Evolutionary conservation across 2,888 invertebrate genomes (phyloP).

Genomic region (Pimpla rufipes): DNA sequence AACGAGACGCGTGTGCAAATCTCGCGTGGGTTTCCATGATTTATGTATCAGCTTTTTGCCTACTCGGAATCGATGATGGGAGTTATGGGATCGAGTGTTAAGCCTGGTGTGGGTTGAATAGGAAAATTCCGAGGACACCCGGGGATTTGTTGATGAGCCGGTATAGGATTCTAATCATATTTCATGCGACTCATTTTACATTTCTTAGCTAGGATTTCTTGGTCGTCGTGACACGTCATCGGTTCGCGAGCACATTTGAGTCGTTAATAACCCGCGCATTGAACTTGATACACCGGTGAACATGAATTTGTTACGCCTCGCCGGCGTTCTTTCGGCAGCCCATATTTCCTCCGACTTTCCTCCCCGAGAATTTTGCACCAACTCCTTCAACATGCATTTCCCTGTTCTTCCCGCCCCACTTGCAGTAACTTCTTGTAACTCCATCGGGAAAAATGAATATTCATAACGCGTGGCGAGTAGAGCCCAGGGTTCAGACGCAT

Average conservation of each 20-base stretch:
- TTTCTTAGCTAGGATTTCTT: neutral
- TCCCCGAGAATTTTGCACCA: constrained; percentile 15
- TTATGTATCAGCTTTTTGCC: too few relatives aligned
- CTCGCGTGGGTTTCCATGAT: too few relatives aligned
- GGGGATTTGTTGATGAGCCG: too few relatives aligned
- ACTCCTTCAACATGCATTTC: constrained; percentile 34
- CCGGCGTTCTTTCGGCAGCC: neutral
- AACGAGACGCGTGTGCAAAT: too few relatives aligned
- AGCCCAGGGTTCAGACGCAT: constrained; percentile 17
- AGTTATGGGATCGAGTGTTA: too few relatives aligned
- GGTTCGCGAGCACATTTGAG: neutral
- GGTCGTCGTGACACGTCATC: neutral
- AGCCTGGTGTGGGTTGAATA: too few relatives aligned
- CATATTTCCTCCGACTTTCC: neutral
- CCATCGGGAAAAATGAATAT: constrained; percentile 52
- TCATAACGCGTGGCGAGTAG: constrained; percentile 44
- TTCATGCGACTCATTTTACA: neutral
- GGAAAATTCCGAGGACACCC: too few relatives aligned
- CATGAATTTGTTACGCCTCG: neutral
- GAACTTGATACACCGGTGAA: neutral
- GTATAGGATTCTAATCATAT: neutral
- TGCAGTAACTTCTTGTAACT: constrained; percentile 13
- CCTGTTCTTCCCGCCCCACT: constrained; percentile 17
- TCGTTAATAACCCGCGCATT: neutral
- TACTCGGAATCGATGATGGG: too few relatives aligned